Percentiles rank a stretch among this genome's conserved stretches.
Conservation (phyloP, 1,140 invertebrate genomes). For the Euglossa dilemma region DNA sequence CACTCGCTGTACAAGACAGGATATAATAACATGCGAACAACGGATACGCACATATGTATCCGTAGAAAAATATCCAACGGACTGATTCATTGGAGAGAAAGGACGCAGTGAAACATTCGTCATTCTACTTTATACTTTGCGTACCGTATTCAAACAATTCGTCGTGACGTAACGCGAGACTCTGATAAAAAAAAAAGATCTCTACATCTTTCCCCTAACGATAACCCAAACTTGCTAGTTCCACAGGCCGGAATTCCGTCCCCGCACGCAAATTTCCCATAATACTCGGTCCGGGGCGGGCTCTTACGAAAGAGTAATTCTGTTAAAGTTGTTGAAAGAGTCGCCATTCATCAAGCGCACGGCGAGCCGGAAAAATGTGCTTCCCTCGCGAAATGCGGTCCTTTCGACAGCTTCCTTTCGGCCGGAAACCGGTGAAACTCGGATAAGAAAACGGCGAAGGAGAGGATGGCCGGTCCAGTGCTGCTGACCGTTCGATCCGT, state of each 20-base stretch:
- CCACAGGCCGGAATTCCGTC: neutral
- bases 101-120: neutral
- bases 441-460: neutral
- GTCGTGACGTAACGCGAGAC: neutral
- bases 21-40: neutral
- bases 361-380: neutral
- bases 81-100: neutral
- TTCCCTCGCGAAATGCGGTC: neutral
- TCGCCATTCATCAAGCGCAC: neutral
- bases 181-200: too few relatives aligned
- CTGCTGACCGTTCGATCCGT: neutral
- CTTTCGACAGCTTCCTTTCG: neutral
- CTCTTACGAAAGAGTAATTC: slow-evolving; percentile 12
- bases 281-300: neutral
- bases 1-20: neutral
- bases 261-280: slow-evolving; percentile 5
- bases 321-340: slow-evolving; percentile 1
- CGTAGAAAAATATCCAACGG: neutral
- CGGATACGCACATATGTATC: neutral
- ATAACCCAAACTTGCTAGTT: neutral
- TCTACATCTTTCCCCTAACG: neutral
- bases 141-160: neutral
- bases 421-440: neutral
- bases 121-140: neutral
- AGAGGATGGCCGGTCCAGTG: neutral